These are phyloP conservation scores for Eulacestoma nigropectus DNA, from an alignment of 2,113 vertebrate genomes.

Conservation along the genomic window DNA sequence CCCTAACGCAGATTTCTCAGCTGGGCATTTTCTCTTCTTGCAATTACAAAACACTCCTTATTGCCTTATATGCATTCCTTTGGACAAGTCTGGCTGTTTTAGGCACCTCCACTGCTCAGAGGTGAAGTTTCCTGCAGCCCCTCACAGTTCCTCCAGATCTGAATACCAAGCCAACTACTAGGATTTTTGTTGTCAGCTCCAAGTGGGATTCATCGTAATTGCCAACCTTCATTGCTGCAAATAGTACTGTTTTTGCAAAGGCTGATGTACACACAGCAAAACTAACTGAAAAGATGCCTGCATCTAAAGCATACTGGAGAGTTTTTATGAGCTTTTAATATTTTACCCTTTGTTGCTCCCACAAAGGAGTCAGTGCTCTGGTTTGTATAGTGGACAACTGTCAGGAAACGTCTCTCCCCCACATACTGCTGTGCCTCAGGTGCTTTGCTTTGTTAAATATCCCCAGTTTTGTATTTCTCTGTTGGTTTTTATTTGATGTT, in stretches of 20 bases:
- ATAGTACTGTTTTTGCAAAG: not conserved
- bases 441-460: not conserved
- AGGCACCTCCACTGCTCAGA: not conserved
- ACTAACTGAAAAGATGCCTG: not conserved
- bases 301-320: not conserved
- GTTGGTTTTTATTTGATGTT: not conserved
- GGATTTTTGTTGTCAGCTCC: not conserved
- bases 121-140: not conserved
- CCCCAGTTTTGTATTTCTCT: not conserved
- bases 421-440: not conserved
- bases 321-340: not conserved
- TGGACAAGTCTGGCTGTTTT: not conserved
- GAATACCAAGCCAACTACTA: not conserved
- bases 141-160: not conserved
- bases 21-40: not conserved
- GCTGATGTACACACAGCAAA: not conserved
- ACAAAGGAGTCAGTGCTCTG: not conserved
- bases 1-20: not conserved
- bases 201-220: not conserved
- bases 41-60: not conserved
- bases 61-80: not conserved
- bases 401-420: not conserved
- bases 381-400: not conserved
- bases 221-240: not conserved
- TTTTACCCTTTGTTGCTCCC: not conserved